Evolutionary conservation across 2,797 vertebrate species (phyloP).

Genomic region (Falco berigora): DNA sequence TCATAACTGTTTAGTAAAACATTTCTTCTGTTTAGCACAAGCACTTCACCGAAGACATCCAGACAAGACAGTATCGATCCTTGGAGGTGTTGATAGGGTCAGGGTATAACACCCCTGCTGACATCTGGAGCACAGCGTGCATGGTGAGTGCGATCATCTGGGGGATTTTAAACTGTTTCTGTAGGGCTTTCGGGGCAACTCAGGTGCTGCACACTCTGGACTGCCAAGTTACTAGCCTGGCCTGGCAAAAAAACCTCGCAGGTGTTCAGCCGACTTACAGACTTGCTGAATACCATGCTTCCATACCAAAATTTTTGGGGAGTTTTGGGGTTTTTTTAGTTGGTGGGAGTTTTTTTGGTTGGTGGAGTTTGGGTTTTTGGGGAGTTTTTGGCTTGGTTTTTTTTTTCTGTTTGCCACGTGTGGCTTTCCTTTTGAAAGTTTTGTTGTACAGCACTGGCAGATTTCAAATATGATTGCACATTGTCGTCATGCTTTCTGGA

Average conservation of each 20-base stretch:
- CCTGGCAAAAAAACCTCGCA: background rate
- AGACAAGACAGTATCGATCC: conserved; percentile 78
- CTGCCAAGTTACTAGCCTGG: background rate
- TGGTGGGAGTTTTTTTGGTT: too few relatives aligned
- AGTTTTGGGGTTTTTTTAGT: too few relatives aligned
- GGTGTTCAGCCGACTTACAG: background rate
- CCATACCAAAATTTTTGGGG: background rate
- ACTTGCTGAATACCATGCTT: background rate
- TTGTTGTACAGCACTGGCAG: background rate
- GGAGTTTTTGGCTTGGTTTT: too few relatives aligned
- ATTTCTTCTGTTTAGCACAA: conserved; percentile 77
- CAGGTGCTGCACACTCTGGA: background rate
- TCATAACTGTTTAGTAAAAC: background rate
- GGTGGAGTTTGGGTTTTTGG: too few relatives aligned
- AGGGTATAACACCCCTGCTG: conserved; percentile 78
- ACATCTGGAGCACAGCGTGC: conserved; percentile 82
- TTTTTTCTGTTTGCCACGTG: background rate
- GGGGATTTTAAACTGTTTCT: background rate
- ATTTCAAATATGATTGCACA: background rate
- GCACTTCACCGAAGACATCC: conserved; percentile 94
- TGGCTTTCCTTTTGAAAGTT: background rate
- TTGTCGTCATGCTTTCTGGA: background rate
- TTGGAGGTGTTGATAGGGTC: conserved; percentile 79
- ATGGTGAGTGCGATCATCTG: conserved; percentile 68
- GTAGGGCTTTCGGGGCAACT: background rate